Percentiles rank a stretch among this genome's conserved stretches.
These are phyloP conservation scores for Pseudomugil gertrudae DNA, from an alignment of 2,797 vertebrate species.

Conservation along the genomic window DNA sequence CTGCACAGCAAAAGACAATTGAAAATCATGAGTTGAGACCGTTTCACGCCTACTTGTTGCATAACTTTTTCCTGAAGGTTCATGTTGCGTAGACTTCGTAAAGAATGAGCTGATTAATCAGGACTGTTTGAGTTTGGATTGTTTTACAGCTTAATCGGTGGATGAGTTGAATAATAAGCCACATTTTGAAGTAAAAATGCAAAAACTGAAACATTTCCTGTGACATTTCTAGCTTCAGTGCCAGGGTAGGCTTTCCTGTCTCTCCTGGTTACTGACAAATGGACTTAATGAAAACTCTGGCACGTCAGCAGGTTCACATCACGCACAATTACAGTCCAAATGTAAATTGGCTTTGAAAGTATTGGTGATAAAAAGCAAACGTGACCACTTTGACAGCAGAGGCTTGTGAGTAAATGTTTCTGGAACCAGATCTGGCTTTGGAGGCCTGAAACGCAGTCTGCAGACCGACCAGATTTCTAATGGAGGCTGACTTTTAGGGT, in stretches of 20 bases:
- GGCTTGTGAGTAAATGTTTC: conserved; percentile 46
- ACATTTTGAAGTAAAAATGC: not conserved
- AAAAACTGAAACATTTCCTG: not conserved
- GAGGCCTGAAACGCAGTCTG: no score
- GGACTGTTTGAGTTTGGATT: no score
- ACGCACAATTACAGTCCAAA: conserved; percentile 32
- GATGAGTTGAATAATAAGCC: not conserved
- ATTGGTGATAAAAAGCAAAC: conserved; percentile 53
- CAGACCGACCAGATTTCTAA: conserved; percentile 46
- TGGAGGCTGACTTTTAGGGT: conserved; percentile 51
- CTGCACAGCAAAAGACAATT: not conserved
- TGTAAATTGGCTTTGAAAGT: conserved; percentile 37
- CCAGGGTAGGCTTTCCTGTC: conserved; percentile 5
- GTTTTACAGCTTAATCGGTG: no score
- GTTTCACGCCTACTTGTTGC: not conserved
- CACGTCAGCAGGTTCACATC: conserved; percentile 32
- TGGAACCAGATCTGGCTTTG: conserved; percentile 62
- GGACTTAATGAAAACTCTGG: conserved; percentile 46
- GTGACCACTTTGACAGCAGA: conserved; percentile 50
- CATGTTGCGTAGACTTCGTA: not conserved
- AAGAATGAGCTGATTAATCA: conserved; percentile 11
- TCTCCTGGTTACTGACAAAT: conserved; percentile 35
- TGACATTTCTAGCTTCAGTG: not conserved
- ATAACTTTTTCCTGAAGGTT: not conserved
- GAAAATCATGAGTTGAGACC: not conserved